These are phyloP conservation scores for Oxyteleia sp. DNA, from an alignment of 2,888 invertebrate genomes.

Conservation along the genomic window DNA sequence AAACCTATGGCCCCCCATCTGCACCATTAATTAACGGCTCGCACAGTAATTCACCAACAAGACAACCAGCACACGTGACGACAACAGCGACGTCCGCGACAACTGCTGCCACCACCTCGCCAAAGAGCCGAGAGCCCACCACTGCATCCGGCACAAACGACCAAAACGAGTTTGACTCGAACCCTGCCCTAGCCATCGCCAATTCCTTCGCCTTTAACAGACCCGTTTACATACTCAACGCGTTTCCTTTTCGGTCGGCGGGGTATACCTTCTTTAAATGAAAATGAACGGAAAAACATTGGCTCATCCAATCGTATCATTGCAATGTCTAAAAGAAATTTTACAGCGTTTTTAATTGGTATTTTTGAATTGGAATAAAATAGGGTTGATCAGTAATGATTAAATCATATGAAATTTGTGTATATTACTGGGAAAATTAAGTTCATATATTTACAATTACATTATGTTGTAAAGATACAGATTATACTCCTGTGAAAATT, in stretches of 20 bases:
- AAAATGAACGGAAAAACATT: too few relatives aligned
- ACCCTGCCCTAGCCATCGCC: constrained; percentile 84
- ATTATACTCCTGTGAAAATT: too few relatives aligned
- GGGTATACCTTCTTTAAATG: constrained; percentile 71
- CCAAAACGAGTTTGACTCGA: constrained; percentile 80
- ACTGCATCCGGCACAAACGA: constrained; percentile 71
- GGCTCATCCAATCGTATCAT: too few relatives aligned
- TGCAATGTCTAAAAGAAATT: too few relatives aligned
- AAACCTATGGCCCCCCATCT: constrained; percentile 79
- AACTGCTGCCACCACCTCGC: constrained; percentile 78
- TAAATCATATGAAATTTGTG: too few relatives aligned
- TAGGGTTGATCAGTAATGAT: too few relatives aligned
- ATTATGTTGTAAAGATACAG: too few relatives aligned
- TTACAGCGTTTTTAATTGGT: too few relatives aligned
- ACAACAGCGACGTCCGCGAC: constrained; percentile 63
- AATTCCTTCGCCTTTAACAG: constrained; percentile 86
- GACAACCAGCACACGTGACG: constrained; percentile 54
- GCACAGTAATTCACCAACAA: constrained; percentile 51
- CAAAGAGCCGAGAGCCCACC: constrained; percentile 80
- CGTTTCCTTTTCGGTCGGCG: constrained; percentile 79
- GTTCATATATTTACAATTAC: too few relatives aligned
- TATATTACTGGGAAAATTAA: too few relatives aligned
- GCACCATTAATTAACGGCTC: constrained; percentile 65
- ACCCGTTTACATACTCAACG: constrained; percentile 84
- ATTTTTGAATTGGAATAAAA: too few relatives aligned